Evolutionary conservation across 2,888 invertebrate genomes (phyloP), one percentile per base, ranked within the genome.

Genomic region (Empis stercorea): DNA sequence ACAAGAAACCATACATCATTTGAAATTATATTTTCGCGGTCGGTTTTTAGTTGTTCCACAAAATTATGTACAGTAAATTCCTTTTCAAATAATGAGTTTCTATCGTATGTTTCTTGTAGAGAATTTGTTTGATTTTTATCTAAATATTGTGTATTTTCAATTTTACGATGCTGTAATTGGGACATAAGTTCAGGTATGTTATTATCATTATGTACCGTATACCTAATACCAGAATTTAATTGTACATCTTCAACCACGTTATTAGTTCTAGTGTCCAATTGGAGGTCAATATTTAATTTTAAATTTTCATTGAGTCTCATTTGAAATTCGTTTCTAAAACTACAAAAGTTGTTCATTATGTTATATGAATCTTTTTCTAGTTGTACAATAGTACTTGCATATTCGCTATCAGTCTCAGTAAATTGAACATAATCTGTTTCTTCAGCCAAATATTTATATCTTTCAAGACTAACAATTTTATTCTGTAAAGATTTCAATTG

Each of bases 81-180:
- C 20, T 20, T 20, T 20, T 3, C 20, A 4, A 20, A 20, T 5
- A 20, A 2, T 27, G 23, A 27, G 7, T 27, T 9, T 9, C 6
- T 9, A 6, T 27, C 23, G 23, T 6, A 27, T 27, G 9, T 27
- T 27, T 27, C 7, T 27, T 27, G 5, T 7, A 27, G 4, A 27
- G 5, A 27, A 27, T 7, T 65, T 6, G 65, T 61, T 45, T 62
- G 58, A 51, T 71, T 66, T 57, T 71, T 71, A 51, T 62, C 64
- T 50, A 61, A 64, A 1, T 63, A 54, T 39, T 67, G 67, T 49
- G 61, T 54, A 48, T 66, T 62, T 52, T 66, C 64, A 0, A 65
- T 56, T 47, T 66, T 65, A 49, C 64, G 64, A 38, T 65, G 64
- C 47, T 68, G 64, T 9, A 70, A 42, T 48, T 56, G 60, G 13